Percentiles rank a stretch among this genome's conserved stretches.
phyloP scores from a whole-genome alignment of 2,888 invertebrate genomes.

The Balanococcus diminutus region DNA sequence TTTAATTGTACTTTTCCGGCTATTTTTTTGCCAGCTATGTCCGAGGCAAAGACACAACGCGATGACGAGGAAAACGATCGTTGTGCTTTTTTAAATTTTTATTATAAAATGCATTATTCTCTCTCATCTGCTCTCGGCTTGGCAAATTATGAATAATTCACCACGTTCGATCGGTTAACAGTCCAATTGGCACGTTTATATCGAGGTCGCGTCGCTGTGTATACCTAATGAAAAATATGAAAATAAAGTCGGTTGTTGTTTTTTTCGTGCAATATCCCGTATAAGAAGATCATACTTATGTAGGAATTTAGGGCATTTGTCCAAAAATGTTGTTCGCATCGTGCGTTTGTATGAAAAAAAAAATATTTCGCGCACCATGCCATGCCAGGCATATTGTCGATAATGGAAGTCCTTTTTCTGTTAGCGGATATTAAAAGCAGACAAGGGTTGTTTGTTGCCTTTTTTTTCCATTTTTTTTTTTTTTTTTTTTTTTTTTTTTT shows the following conservation, averaged over 20 bases:
- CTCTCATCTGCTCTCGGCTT: background rate
- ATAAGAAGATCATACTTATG: background rate
- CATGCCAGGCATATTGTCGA: background rate
- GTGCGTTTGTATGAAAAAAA: constrained; percentile 1
- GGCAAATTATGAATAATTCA: constrained; percentile 37
- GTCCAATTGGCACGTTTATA: constrained; percentile 35
- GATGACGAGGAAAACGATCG: background rate
- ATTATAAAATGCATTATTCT: background rate
- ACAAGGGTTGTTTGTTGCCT: background rate
- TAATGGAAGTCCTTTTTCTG: background rate
- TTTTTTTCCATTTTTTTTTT: background rate
- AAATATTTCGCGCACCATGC: background rate
- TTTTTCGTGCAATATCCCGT: background rate
- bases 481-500: background rate
- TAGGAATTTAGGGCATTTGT: constrained; percentile 25
- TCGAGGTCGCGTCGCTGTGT: background rate
- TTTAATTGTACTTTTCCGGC: constrained; percentile 37
- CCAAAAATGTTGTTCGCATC: constrained; percentile 7
- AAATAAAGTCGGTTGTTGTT: background rate
- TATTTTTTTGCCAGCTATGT: background rate
- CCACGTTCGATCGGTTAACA: constrained; percentile 18
- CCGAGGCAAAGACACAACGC: too few relatives aligned
- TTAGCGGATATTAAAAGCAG: constrained; percentile 16
- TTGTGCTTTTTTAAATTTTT: background rate
- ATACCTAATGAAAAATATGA: constrained; percentile 42